These are phyloP conservation scores for Hippocampus mohnikei DNA, from an alignment of 2,113 vertebrate species.

Conservation along the genomic window DNA sequence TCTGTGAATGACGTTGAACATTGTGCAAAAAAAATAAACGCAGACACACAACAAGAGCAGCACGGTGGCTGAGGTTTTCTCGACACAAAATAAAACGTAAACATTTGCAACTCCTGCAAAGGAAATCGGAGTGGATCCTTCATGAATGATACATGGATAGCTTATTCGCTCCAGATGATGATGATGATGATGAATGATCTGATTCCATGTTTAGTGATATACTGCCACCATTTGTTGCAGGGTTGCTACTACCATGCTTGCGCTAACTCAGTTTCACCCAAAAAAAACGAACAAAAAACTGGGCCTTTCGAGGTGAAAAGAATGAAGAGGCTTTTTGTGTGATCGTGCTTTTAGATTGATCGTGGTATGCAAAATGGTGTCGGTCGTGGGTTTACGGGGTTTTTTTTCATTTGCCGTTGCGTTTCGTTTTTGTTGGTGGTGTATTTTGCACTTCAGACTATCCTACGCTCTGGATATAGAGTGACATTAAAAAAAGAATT, in stretches of 20 bases:
- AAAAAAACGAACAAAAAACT: too few species aligned
- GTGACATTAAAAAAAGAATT: too few species aligned
- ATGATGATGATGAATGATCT: conserved; percentile 1
- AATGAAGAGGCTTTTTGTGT: too few species aligned
- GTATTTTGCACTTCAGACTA: too few species aligned
- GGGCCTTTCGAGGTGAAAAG: too few species aligned
- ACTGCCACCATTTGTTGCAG: conserved; percentile 61
- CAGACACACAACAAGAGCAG: not conserved
- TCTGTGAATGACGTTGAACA: conserved; percentile 37
- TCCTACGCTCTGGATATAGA: too few species aligned
- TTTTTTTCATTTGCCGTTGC: too few species aligned
- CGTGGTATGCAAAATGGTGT: too few species aligned
- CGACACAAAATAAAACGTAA: not conserved
- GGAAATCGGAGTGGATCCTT: not conserved
- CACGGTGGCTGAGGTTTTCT: not conserved
- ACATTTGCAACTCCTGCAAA: not conserved
- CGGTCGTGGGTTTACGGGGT: too few species aligned
- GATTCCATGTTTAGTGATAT: conserved; percentile 15
- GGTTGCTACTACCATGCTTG: conserved; percentile 34
- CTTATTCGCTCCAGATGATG: conserved; percentile 12
- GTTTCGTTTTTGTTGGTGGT: too few species aligned
- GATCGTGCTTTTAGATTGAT: too few species aligned
- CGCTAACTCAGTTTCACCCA: too few species aligned
- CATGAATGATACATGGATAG: not conserved
- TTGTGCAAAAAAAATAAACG: not conserved